Base-by-base conservation (phyloP, 2,113 vertebrate genomes). In the Leptodactylus fuscus region DNA sequence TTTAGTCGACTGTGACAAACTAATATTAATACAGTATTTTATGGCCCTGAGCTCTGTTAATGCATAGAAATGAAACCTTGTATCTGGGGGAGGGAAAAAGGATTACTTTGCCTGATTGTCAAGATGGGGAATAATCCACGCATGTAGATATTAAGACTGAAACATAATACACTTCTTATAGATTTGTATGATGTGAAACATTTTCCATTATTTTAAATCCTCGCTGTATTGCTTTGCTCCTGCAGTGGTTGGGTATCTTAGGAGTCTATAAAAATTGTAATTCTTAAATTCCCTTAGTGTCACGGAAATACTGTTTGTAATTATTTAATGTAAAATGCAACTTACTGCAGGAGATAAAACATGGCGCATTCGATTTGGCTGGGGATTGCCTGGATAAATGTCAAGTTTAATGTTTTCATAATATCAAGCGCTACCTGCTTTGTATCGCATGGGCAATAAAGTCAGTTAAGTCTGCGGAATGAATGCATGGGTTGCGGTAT, bases 11-110 rank as follows among this genome's bases (percentile, higher is more conserved):
- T 92, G 92, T 94, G 94, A 93, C 94, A 95, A 95, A 95, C 94
- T 95, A 95, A 95, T 95, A 95, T 95, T 95, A 95, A 95, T 95
- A 95, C 91, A 94, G 92, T 94, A 93, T 95, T 95, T 95, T 95
- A 94, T 94, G 91, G 92, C 94, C 92, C 90, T 92, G 89, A 93
- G 94, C 92, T 93, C 93, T 93, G 92, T 91, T 94, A 94, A 94
- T 94, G 94, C 93, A 94, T 91, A 92, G 90, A 91, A 94, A 94
- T 91, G 93, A 92, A 94, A 93, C 89, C 89, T 90, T 91, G 92
- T 93, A 93, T 95, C 91, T 90, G 84, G 77, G 84, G 88, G 89
- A 49, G 86, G 88, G 88, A 89, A 90, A 90, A 51, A 84, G 92
- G 93, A 94, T 94, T 93, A 93, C 91, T 93, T 93, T 91, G 91